Conservation (phyloP, 2,888 invertebrate species). For the Deroplatys truncata region DNA sequence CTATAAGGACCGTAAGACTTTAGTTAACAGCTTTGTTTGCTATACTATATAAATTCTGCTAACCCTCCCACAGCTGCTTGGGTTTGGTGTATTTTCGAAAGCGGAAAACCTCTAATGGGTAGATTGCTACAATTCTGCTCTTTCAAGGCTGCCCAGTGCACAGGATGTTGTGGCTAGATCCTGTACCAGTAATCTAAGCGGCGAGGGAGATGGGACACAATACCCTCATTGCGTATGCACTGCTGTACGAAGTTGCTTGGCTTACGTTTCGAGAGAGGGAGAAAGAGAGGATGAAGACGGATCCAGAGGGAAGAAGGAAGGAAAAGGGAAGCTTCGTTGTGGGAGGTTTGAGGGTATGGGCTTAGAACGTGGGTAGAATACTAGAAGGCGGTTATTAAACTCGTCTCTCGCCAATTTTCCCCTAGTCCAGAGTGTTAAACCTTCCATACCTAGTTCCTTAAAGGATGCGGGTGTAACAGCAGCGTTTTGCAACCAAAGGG, state of each 20-base stretch:
- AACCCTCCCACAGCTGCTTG: no score
- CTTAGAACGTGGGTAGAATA: neutral
- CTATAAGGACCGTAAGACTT: no score
- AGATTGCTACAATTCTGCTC: no score
- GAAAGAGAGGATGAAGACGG: neutral
- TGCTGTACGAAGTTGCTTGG: neutral
- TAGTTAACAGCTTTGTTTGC: no score
- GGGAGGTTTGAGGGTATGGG: neutral
- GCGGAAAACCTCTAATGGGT: no score
- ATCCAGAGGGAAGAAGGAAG: neutral
- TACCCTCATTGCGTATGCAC: slow-evolving; percentile 5
- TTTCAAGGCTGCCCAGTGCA: no score
- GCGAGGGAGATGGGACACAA: neutral
- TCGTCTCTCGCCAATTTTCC: neutral
- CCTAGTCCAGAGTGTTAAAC: neutral
- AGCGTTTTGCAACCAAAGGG: neutral
- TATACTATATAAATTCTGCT: no score
- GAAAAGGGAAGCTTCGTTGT: neutral
- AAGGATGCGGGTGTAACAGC: neutral
- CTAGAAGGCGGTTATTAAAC: neutral
- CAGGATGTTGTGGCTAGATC: no score
- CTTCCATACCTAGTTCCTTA: neutral
- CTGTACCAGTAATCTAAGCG: neutral
- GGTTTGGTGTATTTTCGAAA: no score
- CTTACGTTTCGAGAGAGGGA: neutral